Base-by-base conservation (phyloP, 2,797 vertebrate genomes). In the Emydoidea blandingii region DNA sequence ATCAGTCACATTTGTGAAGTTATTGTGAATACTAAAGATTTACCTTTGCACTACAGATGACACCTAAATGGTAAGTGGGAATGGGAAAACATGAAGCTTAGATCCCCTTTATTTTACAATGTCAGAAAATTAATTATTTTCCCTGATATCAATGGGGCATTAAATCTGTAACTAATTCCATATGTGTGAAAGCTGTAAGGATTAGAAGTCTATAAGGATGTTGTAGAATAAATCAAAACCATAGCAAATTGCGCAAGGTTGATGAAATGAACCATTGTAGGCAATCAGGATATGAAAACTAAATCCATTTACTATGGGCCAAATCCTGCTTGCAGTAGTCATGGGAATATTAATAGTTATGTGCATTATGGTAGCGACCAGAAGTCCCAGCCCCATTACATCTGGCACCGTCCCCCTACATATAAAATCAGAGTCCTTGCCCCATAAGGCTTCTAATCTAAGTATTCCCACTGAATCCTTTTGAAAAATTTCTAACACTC, bases 71-170 rank as follows among this genome's bases (percentile, higher is more conserved):
- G 89, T 83, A 96, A 92, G 68, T 90, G 86, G 74, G 41, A 90
- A 19, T 57, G 31, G 18, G n/a, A 78, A 95, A 96, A 93, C 65
- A 93, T 79, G 87, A 94, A 93, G 88, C 2, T 85, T 90, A 83
- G 53, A 87, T 87, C 31, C 87, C 21, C 4, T 92, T 81, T 81
- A 72, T 93, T 96, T 96, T 88, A 94, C 85, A 92, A 86, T 49
- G 49, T 74, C 91, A 94, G 86, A 82, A 94, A 93, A 86, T 92
- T 95, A 96, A 94, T 95, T 96, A 91, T 97, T 94, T 95, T 80
- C 54, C 41, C 56, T 92, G 47, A 49, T 94, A 94, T 88, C 87
- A 96, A 91, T 88, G 52, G 34, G 52, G 29, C 50, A 94, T 95
- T 93, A 95, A 96, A 95, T 83, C 89, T 92, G 91, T 95, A 95